Conservation (phyloP, 2,888 invertebrate species). For the Stratiomys singularior region DNA sequence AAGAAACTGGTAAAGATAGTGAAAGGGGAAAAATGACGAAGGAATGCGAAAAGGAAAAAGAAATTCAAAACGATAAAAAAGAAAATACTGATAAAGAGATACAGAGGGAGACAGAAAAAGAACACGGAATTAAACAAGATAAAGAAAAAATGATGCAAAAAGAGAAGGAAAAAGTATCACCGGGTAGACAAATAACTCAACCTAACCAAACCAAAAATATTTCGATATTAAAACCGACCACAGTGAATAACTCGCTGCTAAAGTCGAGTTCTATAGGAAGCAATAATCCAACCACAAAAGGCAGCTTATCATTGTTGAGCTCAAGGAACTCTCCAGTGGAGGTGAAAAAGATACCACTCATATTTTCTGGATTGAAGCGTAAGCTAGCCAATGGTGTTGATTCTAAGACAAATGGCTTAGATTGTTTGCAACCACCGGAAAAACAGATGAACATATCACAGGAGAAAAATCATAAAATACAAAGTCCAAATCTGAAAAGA, state of each 20-base stretch:
- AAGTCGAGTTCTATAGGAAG: not conserved
- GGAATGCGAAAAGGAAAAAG: not conserved
- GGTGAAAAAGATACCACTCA: not conserved
- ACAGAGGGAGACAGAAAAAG: no score
- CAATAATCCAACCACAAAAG: not conserved
- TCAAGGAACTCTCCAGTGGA: not conserved
- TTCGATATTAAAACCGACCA: conserved; percentile 31
- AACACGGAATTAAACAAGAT: not conserved
- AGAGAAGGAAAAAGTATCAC: not conserved
- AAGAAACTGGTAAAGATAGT: not conserved
- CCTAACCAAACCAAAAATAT: conserved; percentile 39
- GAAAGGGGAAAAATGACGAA: not conserved
- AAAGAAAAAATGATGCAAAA: not conserved
- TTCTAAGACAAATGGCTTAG: not conserved
- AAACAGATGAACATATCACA: not conserved
- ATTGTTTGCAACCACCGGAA: conserved; percentile 1
- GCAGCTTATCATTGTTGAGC: conserved; percentile 15
- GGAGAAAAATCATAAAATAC: not conserved
- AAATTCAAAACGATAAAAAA: not conserved
- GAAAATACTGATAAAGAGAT: not conserved
- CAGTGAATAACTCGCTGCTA: conserved; percentile 45
- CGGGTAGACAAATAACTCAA: not conserved
- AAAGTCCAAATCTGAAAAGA: not conserved
- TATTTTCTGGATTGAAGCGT: conserved; percentile 11
- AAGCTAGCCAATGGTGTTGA: not conserved